phyloP scores from a whole-genome alignment of 2,888 invertebrate genomes.

The Cosmopolites sordidus region DNA sequence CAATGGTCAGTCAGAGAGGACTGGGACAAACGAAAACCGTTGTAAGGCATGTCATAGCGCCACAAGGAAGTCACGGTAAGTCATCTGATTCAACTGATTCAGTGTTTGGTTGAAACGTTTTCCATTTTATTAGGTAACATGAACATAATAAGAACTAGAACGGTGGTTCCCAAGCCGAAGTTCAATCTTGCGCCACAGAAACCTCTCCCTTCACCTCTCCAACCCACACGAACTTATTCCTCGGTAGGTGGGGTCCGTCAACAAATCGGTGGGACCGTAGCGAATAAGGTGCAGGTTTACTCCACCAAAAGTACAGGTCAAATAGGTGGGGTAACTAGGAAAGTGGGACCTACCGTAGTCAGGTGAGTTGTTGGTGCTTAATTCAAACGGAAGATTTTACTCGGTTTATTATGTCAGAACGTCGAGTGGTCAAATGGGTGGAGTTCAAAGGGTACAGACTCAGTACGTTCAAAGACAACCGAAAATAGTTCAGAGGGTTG shows the following conservation, averaged over 20 bases:
- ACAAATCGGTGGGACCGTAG: slow-evolving; percentile 9
- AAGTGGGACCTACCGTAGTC: slow-evolving; percentile 38
- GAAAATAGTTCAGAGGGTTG: slow-evolving; percentile 14
- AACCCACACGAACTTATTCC: slow-evolving; percentile 17
- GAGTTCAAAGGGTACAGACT: slow-evolving; percentile 10
- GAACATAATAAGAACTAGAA: slow-evolving; percentile 2
- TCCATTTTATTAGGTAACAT: neutral
- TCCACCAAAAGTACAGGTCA: slow-evolving; percentile 11
- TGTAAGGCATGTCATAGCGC: slow-evolving; percentile 21
- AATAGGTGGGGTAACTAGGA: slow-evolving; percentile 27
- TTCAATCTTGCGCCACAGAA: slow-evolving; percentile 27
- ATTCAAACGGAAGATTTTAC: no score
- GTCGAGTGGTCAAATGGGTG: neutral
- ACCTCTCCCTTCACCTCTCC: slow-evolving; percentile 12
- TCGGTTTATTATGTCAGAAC: neutral
- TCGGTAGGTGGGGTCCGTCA: slow-evolving; percentile 23
- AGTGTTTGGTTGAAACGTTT: no score
- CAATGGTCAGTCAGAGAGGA: slow-evolving; percentile 9
- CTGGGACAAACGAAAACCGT: slow-evolving; percentile 11
- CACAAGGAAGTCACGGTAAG: slow-evolving; percentile 16
- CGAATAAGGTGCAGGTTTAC: slow-evolving; percentile 20
- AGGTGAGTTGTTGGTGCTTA: slow-evolving; percentile 12
- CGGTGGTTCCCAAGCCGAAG: slow-evolving; percentile 30
- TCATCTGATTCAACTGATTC: neutral
- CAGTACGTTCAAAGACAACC: slow-evolving; percentile 13